Evolutionary conservation across 2,888 invertebrate species (phyloP), one percentile per base, ranked within the genome.

Genomic region (Drosophila tanythrix): DNA sequence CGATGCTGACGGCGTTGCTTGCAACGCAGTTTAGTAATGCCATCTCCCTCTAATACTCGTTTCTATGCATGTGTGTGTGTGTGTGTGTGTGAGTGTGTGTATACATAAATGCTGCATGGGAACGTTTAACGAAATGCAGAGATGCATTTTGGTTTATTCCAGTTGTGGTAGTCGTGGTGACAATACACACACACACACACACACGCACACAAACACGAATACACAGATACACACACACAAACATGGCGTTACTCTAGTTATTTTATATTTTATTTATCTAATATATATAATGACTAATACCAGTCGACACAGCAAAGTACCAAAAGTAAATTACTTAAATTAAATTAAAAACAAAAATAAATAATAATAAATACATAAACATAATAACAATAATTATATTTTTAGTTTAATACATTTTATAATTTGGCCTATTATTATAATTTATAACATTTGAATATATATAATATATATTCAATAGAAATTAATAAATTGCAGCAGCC

Each of bases 91-190:
- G 15, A 25, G 5, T 3, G 6, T 15, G 18, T 13, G 27, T 6
- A 18, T 36, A 11, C 11, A 36, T 36, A 25, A 36, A 35, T 50
- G 56, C 62, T 50, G 59, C 31, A 11, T 35, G 8, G 21, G n/a
- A 21, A 36, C 29, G 11, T 13, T 60, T 29, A 27, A 48, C 40
- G 25, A 31, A 51, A 55, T 71, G 48, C 55, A 31, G 35, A 43
- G 48, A 53, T 64, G 74, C 82, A 81, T 57, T 74, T 53, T 59
- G 66, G 56, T 71, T 82, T 70, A 82, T 70, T 71, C 64, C 38
- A 70, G 25, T 35, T 6, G 31, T 52, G 69, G 70, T 69, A 61
- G 71, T 80, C 68, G 71, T 61, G 51, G 56, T 61, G 48, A 60
- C 58, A 58, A 62, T 38, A 46, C 51, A 29, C 18, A 52, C 21